Conservation (phyloP, 2,113 vertebrate species). For the Myotis yumanensis region DNA sequence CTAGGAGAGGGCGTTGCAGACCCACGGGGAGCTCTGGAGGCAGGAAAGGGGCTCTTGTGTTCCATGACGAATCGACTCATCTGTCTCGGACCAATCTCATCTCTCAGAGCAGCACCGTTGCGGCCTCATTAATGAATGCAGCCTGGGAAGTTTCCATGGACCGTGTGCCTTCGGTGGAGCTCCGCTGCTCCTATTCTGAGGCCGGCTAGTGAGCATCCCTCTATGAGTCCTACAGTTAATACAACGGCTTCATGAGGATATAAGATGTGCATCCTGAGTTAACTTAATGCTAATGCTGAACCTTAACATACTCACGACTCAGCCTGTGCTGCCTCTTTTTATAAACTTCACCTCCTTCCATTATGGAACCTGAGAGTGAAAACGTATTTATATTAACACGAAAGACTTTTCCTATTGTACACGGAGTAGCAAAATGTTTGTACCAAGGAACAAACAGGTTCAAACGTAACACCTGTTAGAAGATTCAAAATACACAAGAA, state of each 20-base stretch:
- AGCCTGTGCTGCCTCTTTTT: not conserved
- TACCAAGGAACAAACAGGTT: not conserved
- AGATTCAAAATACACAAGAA: not conserved
- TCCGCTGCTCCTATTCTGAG: not conserved
- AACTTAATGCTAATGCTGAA: not conserved
- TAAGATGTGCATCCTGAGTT: not conserved
- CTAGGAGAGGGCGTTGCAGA: not conserved
- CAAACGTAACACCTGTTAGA: not conserved
- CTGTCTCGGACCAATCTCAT: not conserved
- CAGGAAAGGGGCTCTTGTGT: not conserved
- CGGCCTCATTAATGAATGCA: not conserved
- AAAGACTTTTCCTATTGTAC: not conserved
- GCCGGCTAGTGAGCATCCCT: not conserved
- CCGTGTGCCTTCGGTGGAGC: not conserved
- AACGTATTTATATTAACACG: not conserved
- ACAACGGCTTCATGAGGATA: not conserved
- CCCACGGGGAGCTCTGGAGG: not conserved
- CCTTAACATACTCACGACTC: not conserved
- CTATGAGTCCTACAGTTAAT: not conserved
- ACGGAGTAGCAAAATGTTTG: not conserved
- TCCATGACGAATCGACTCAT: rapidly evolving
- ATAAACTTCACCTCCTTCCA: not conserved
- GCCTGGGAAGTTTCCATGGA: not conserved
- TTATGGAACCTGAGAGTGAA: not conserved
- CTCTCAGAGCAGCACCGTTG: not conserved